Percentiles rank a stretch among this genome's conserved stretches.
Evolutionary conservation across 2,113 vertebrate species (phyloP).

Genomic region (Chauna torquata): DNA sequence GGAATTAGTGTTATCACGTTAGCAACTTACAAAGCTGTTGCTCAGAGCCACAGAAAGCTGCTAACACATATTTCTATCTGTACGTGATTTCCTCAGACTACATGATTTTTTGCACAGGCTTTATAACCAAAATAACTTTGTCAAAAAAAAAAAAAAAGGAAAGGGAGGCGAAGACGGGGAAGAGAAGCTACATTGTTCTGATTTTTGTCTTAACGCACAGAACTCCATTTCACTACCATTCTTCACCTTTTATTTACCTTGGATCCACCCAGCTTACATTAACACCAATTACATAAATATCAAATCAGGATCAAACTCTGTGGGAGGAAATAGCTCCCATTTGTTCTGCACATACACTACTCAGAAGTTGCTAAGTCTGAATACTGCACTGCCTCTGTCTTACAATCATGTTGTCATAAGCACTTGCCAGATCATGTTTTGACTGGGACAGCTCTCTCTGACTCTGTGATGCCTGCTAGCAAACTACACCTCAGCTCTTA

Average conservation of each 20-base stretch:
- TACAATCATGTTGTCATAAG: not conserved
- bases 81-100: not conserved
- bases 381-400: not conserved
- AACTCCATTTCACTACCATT: not conserved
- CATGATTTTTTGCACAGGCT: not conserved
- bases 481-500: not conserved
- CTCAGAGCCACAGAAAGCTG: not conserved
- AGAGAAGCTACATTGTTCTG: not conserved
- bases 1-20: not conserved
- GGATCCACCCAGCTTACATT: not conserved
- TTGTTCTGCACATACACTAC: not conserved
- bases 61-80: not conserved
- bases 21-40: not conserved
- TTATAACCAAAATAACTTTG: not conserved
- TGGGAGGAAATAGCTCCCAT: not conserved
- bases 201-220: not conserved
- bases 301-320: not conserved
- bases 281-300: not conserved
- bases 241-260: not conserved
- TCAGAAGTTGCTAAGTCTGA: not conserved
- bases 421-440: not conserved
- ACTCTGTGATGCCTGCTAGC: not conserved
- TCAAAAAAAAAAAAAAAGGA: too few relatives aligned
- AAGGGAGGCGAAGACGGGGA: too few relatives aligned
- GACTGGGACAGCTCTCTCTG: not conserved